These are phyloP conservation scores for Pollicipes pollicipes DNA, from an alignment of 1,140 invertebrate species.

Conservation along the genomic window DNA sequence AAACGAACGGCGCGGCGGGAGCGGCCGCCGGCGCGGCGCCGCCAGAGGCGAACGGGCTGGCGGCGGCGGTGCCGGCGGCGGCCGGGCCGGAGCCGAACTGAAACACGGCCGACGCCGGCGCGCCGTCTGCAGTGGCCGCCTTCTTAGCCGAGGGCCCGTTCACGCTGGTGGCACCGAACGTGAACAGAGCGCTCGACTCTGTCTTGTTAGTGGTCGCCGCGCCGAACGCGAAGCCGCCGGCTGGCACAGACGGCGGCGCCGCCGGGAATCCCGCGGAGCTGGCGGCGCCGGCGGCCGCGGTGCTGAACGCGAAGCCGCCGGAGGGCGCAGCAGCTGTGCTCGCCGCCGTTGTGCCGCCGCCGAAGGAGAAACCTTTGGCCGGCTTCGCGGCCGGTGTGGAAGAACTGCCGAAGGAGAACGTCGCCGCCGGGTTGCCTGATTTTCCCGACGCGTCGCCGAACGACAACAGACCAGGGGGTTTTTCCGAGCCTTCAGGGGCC, in stretches of 20 bases:
- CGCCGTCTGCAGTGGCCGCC: not conserved
- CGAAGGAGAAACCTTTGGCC: no score
- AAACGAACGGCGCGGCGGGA: not conserved
- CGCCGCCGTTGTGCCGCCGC: not conserved
- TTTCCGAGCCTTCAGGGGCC: no score
- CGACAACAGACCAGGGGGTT: not conserved
- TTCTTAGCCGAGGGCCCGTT: not conserved
- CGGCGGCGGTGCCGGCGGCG: no score
- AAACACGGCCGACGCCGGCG: not conserved
- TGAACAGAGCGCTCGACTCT: not conserved
- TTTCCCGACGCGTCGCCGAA: not conserved
- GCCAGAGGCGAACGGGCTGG: not conserved
- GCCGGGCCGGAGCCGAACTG: not conserved
- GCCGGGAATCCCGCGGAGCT: no score
- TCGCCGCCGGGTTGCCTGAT: not conserved
- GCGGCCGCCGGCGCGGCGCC: no score
- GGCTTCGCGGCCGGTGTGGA: no score
- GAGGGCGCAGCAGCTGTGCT: no score
- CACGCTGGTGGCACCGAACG: not conserved
- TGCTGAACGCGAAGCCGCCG: not conserved
- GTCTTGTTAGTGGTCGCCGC: not conserved
- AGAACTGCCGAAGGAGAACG: not conserved
- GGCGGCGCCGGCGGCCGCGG: no score
- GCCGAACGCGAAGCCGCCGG: not conserved
- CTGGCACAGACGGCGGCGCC: no score